phyloP scores from a whole-genome alignment of 2,797 vertebrate species.

The Premnoplex brunnescens region DNA sequence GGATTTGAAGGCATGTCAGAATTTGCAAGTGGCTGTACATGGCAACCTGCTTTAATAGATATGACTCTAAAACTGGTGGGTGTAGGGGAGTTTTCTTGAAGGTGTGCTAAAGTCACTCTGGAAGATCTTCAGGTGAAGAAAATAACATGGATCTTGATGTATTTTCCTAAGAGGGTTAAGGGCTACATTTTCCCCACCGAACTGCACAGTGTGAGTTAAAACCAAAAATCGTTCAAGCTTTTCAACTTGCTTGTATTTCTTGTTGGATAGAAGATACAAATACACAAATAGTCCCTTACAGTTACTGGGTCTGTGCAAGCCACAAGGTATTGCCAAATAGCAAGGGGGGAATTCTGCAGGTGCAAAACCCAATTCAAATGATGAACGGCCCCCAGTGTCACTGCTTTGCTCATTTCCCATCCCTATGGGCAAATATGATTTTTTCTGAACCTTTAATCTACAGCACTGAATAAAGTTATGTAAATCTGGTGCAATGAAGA shows the following conservation, averaged over 20 bases:
- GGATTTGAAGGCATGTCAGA: not conserved
- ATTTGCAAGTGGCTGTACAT: not conserved
- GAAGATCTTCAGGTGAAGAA: not conserved
- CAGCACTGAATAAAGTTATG: slow-evolving; percentile 4
- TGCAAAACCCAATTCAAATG: not conserved
- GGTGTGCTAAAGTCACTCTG: accelerated
- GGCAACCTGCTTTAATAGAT: not conserved
- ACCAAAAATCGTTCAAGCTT: not conserved
- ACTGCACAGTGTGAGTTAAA: not conserved
- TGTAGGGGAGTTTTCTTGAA: not conserved
- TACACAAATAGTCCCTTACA: not conserved
- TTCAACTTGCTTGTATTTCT: not conserved
- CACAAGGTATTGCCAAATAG: not conserved
- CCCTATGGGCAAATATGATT: not conserved
- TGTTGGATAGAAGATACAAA: not conserved
- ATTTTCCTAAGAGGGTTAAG: not conserved
- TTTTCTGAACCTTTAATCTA: not conserved
- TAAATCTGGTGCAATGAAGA: slow-evolving; percentile 14
- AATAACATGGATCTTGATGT: not conserved
- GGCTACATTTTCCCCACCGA: not conserved
- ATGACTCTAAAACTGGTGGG: not conserved
- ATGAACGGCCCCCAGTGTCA: not conserved
- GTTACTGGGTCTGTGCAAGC: not conserved
- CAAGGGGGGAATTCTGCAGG: not conserved
- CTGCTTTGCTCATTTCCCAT: not conserved